Evolutionary conservation across 1,140 invertebrate species (phyloP), one percentile per base, ranked within the genome.

Genomic region (Aphaenogaster floridana): DNA sequence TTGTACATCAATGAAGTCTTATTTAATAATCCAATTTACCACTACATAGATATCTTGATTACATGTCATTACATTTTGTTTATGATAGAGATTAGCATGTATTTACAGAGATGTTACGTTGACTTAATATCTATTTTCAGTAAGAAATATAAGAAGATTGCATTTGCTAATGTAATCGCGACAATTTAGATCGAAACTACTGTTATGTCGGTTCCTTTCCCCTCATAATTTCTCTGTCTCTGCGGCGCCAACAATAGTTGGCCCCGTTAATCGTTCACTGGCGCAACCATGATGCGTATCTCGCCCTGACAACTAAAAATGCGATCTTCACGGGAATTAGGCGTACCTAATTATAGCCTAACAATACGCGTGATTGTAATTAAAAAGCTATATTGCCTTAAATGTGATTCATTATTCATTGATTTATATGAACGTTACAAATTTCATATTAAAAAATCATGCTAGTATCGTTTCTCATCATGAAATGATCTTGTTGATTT

Each of bases 251-350:
- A 90, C 89, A 89, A 89, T 88, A 91, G 86, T 79, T 91, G 93
- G 88, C 91, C 93, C 90, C 89, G 92, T 94, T 94, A 93, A 94
- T 94, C 92, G 92, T 93, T 94, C 91, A 93, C 79, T 93, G 92
- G 86, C 89, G 92, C 86, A 89, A 88, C 69, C 88, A 66, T 86
- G 93, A 94, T 94, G 71, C 83, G 87, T 93, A 93, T 94, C 93
- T 92, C 77, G 91, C 88, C 86, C 87, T 88, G 79, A 90, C 88
- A 86, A 91, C 90, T 91, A 79, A 90, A 93, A 91, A 92, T 87
- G 77, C 71, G 74, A 90, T 92, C 89, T 91, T 90, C 83, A 84
- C 89, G 89, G 80, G 83, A 93, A 93, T 92, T 93, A 92, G 88
- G 90, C 88, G 61, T 87, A 88, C 69, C 89, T 92, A 93, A 94